A percentile compares a stretch with the other conserved stretches of the same genome.
Evolutionary conservation across 2,888 invertebrate genomes (phyloP).

Genomic region (Druceiella hillmani): DNA sequence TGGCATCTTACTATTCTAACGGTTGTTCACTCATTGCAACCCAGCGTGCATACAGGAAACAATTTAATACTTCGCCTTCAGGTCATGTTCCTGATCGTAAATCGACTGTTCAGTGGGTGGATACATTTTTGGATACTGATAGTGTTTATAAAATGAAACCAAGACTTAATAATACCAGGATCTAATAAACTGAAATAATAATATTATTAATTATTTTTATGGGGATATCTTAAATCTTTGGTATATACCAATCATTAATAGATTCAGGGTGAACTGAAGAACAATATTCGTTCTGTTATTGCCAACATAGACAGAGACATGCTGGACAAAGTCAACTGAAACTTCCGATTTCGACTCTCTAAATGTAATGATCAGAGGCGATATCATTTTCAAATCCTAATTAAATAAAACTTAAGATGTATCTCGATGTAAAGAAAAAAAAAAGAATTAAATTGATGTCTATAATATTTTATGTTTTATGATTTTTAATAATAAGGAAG

Average conservation of each 20-base stretch:
- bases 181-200: too few relatives aligned
- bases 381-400: not conserved
- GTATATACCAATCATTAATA: not conserved
- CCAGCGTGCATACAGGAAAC: slow-evolving; percentile 2
- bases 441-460: too few relatives aligned
- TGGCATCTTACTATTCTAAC: not conserved
- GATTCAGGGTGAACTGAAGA: not conserved
- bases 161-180: too few relatives aligned
- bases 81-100: slow-evolving; percentile 5
- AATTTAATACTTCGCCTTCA: slow-evolving; percentile 1
- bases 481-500: slow-evolving; percentile 1
- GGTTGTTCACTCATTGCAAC: slow-evolving; percentile 2
- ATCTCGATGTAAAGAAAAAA: too few relatives aligned
- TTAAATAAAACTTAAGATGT: not conserved
- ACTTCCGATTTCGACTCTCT: not conserved
- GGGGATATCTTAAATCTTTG: slow-evolving; percentile 5
- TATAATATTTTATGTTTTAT: not conserved
- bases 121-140: slow-evolving; percentile 4
- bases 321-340: not conserved
- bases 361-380: slow-evolving; percentile 2
- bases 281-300: not conserved
- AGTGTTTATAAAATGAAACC: slow-evolving; percentile 1
- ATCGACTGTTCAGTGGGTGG: slow-evolving; percentile 5
- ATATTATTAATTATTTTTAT: not conserved
- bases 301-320: slow-evolving; percentile 1